phyloP scores from a whole-genome alignment of 2,888 invertebrate genomes.

The Drosophila cracens region DNA sequence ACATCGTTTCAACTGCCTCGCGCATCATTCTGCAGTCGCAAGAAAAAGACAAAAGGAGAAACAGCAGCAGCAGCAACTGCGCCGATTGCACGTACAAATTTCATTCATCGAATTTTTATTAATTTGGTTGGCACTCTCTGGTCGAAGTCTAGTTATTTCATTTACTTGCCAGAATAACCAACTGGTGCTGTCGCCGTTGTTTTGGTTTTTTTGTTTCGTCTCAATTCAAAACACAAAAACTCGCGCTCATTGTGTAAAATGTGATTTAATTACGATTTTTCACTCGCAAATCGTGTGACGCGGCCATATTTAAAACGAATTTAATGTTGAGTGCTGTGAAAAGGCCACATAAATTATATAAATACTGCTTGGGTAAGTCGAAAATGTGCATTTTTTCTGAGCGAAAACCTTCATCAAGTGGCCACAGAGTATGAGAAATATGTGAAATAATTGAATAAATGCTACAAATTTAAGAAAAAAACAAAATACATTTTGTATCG shows the following conservation, averaged over 20 bases:
- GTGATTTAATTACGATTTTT: slow-evolving; percentile 61
- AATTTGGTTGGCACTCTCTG: slow-evolving; percentile 53
- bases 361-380: slow-evolving; percentile 66
- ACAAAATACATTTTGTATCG: slow-evolving; percentile 46
- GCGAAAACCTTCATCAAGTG: slow-evolving; percentile 17
- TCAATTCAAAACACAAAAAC: slow-evolving; percentile 47
- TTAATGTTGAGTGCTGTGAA: slow-evolving; percentile 53
- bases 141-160: slow-evolving; percentile 83
- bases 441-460: slow-evolving; percentile 1
- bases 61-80: slow-evolving; percentile 42
- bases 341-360: slow-evolving; percentile 68
- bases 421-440: slow-evolving; percentile 42
- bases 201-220: slow-evolving; percentile 72
- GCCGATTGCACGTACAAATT: slow-evolving; percentile 53
- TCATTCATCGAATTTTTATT: slow-evolving; percentile 76
- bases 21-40: slow-evolving; percentile 73
- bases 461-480: slow-evolving; percentile 9
- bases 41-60: slow-evolving; percentile 81
- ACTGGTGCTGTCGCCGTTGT: slow-evolving; percentile 73
- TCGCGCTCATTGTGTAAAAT: slow-evolving; percentile 52
- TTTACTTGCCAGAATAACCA: slow-evolving; percentile 75
- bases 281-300: slow-evolving; percentile 61
- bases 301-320: slow-evolving; percentile 75
- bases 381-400: slow-evolving; percentile 19
- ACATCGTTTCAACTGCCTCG: slow-evolving; percentile 67